Conservation (phyloP, 2,113 vertebrate genomes). For the Mobula birostris region DNA sequence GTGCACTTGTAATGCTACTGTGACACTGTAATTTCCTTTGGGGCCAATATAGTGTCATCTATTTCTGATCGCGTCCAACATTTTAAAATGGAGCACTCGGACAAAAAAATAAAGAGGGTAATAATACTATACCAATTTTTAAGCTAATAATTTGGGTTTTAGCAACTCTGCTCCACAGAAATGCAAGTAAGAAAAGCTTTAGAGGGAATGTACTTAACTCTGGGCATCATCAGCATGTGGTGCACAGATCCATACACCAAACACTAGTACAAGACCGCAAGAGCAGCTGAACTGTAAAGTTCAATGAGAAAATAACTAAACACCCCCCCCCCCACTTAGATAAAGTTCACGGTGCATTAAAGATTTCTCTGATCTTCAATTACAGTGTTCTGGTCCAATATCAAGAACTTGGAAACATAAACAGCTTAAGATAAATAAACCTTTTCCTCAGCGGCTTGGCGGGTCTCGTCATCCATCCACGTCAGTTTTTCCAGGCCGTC, state of each 20-base stretch:
- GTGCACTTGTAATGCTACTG: no score
- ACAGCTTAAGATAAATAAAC: conserved; percentile 48
- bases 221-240: background rate
- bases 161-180: background rate
- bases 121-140: background rate
- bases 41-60: no score
- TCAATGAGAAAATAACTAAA: background rate
- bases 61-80: no score
- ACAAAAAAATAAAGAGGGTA: background rate
- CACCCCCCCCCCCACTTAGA: background rate
- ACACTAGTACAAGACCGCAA: background rate
- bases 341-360: background rate
- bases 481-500: conserved; percentile 67
- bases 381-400: background rate
- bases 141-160: background rate
- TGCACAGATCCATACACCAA: background rate
- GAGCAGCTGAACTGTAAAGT: background rate
- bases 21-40: no score
- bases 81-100: background rate
- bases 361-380: background rate
- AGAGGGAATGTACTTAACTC: background rate
- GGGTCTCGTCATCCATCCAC: conserved; percentile 91
- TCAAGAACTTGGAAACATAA: background rate
- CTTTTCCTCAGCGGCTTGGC: conserved; percentile 87
- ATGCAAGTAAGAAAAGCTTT: background rate